These are phyloP conservation scores for Callimorpha dominula DNA, from an alignment of 2,888 invertebrate species.

Conservation along the genomic window DNA sequence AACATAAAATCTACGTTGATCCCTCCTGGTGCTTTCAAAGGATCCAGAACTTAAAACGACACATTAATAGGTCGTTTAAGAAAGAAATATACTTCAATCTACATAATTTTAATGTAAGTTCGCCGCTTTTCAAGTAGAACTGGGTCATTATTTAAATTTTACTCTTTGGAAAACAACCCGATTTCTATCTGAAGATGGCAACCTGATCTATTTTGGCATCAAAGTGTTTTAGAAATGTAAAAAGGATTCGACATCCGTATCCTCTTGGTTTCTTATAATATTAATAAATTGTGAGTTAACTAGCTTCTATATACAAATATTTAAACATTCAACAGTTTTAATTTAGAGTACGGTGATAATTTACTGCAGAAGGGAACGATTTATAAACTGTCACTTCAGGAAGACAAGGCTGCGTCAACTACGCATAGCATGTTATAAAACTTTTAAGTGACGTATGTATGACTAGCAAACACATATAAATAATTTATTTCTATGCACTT, in stretches of 20 bases:
- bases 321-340: too few species aligned
- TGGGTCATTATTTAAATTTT: conserved; percentile 51
- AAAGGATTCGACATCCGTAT: conserved; percentile 40
- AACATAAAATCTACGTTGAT: conserved; percentile 30
- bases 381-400: too few species aligned
- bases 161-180: conserved; percentile 47
- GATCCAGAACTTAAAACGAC: conserved; percentile 32
- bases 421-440: too few species aligned
- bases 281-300: too few species aligned
- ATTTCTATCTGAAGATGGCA: conserved; percentile 43
- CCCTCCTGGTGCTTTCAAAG: conserved; percentile 20
- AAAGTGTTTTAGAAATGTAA: conserved; percentile 40
- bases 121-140: conserved; percentile 40
- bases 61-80: conserved; percentile 53
- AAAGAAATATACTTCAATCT: conserved; percentile 55
- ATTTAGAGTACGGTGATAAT: too few species aligned
- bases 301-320: too few species aligned
- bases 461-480: too few species aligned
- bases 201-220: conserved; percentile 49
- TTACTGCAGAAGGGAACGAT: too few species aligned
- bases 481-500: too few species aligned
- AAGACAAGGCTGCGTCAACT: too few species aligned
- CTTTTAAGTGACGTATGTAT: too few species aligned
- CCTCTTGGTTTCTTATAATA: conserved; percentile 12
- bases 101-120: conserved; percentile 56